These are phyloP conservation scores for Ceratina japonica DNA, from an alignment of 1,140 invertebrate species.

Conservation along the genomic window DNA sequence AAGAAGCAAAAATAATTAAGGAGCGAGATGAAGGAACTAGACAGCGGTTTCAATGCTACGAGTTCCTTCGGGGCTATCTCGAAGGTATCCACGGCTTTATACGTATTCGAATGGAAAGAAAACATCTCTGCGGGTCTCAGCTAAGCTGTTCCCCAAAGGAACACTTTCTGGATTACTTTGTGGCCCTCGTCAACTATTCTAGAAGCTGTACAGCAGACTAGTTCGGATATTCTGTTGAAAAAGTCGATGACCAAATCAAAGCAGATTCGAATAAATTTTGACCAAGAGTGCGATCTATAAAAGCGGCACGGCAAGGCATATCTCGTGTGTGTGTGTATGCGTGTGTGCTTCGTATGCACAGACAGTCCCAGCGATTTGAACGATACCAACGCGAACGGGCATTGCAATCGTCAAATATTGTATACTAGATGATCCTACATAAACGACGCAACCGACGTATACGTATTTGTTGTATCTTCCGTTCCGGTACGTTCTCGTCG, in stretches of 20 bases:
- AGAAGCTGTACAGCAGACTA: constrained; percentile 14
- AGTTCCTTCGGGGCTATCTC: not conserved
- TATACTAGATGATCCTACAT: too few relatives aligned
- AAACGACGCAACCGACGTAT: too few relatives aligned
- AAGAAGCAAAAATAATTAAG: constrained; percentile 43
- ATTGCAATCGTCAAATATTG: too few relatives aligned
- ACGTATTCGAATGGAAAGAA: not conserved
- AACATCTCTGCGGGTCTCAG: not conserved
- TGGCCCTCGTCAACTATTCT: constrained; percentile 5
- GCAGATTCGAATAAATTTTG: not conserved
- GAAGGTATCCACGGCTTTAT: too few relatives aligned
- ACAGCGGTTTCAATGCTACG: not conserved
- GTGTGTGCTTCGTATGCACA: constrained; percentile 7
- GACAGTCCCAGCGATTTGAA: too few relatives aligned
- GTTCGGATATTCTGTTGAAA: not conserved
- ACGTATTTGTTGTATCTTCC: too few relatives aligned
- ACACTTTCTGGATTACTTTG: not conserved
- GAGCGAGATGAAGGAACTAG: constrained; percentile 27
- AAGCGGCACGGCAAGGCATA: constrained; percentile 7
- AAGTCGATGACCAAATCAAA: not conserved
- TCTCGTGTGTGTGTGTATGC: not conserved
- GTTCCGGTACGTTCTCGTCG: too few relatives aligned
- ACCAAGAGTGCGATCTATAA: not conserved
- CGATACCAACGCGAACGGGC: too few relatives aligned
- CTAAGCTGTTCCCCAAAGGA: not conserved